Conservation (phyloP, 2,888 invertebrate genomes). For the Polylopha cassiicola region DNA sequence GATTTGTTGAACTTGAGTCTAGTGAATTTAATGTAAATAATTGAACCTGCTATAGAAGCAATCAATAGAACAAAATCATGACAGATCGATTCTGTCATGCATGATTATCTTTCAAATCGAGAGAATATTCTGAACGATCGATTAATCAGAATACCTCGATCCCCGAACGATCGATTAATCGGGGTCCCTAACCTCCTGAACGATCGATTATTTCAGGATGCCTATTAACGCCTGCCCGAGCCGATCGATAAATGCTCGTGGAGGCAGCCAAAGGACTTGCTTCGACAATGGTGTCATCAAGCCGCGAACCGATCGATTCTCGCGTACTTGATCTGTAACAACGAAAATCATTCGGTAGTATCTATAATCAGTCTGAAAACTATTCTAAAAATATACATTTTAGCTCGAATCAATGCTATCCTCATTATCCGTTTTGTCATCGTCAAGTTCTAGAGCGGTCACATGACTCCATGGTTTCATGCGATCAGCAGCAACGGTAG, state of each 20-base stretch:
- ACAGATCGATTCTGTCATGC: too few relatives aligned
- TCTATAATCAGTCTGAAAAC: background rate
- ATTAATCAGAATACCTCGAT: background rate
- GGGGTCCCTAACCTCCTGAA: background rate
- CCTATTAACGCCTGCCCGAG: slow-evolving; percentile 1
- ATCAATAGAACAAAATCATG: too few relatives aligned
- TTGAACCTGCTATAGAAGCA: too few relatives aligned
- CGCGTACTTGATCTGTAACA: background rate
- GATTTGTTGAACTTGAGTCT: too few relatives aligned
- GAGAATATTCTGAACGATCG: background rate
- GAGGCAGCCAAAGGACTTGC: background rate
- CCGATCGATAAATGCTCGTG: slow-evolving; percentile 6
- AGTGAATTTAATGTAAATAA: too few relatives aligned
- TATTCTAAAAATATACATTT: background rate
- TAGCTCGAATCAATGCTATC: background rate
- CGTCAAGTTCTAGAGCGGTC: background rate
- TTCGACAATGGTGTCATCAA: background rate
- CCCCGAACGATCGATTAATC: slow-evolving; percentile 1
- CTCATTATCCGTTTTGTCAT: background rate
- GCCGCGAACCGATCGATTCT: slow-evolving; percentile 1
- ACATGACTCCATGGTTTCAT: slow-evolving; percentile 4
- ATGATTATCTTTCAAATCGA: too few relatives aligned
- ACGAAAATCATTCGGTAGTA: background rate
- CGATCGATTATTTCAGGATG: slow-evolving; percentile 1
- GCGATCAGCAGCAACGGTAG: slow-evolving; percentile 2